phyloP scores from a whole-genome alignment of 2,797 vertebrate species.

The Fringilla coelebs region DNA sequence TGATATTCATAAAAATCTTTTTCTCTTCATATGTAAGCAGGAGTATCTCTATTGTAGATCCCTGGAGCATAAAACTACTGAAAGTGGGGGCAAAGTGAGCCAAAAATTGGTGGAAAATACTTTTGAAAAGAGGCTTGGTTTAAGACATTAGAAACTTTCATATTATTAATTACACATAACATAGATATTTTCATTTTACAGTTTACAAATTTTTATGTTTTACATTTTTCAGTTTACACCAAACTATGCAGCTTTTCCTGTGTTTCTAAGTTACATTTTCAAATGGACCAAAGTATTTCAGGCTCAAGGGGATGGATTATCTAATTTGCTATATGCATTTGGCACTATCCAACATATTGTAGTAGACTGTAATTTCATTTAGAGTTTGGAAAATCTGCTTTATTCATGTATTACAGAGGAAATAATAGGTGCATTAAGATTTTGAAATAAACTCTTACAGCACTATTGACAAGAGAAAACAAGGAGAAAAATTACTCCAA shows the following conservation, averaged over 20 bases:
- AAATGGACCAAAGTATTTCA: not conserved
- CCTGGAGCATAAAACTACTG: not conserved
- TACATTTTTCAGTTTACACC: not conserved
- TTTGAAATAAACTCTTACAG: not conserved
- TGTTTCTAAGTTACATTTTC: not conserved
- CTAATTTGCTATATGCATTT: not conserved
- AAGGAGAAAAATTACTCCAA: not conserved
- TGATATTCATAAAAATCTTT: slow-evolving; percentile 35
- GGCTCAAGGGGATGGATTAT: not conserved
- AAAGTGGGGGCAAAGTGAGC: not conserved
- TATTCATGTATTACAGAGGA: not conserved
- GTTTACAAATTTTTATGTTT: not conserved
- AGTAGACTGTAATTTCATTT: not conserved
- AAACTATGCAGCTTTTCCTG: not conserved
- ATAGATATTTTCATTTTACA: not conserved
- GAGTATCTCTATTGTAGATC: not conserved
- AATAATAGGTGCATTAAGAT: not conserved
- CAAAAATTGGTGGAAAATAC: not conserved
- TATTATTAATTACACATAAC: not conserved
- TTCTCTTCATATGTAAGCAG: not conserved
- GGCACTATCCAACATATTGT: not conserved
- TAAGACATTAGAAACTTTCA: not conserved
- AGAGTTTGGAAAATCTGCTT: not conserved
- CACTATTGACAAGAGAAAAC: not conserved
- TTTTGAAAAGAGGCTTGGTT: not conserved